phyloP scores from a whole-genome alignment of 1,140 invertebrate species.

The Cepaea nemoralis region DNA sequence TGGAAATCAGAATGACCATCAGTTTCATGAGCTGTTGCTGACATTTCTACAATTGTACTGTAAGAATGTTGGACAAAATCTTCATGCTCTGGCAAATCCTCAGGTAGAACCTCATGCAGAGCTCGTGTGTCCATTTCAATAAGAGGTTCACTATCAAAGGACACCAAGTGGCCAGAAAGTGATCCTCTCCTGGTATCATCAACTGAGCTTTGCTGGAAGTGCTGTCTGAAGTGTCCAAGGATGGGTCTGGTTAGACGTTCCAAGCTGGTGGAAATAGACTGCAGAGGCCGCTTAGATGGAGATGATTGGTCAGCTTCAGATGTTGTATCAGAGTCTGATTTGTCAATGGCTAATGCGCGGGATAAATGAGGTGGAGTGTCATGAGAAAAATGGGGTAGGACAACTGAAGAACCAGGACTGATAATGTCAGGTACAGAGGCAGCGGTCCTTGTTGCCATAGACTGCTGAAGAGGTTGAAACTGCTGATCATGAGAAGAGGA shows the following conservation, averaged over 20 bases:
- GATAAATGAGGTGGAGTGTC: neutral
- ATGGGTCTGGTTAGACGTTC: conserved; percentile 16
- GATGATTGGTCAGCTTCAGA: conserved; percentile 2
- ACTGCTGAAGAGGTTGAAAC: neutral
- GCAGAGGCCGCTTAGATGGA: neutral
- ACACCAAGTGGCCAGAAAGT: neutral
- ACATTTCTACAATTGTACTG: conserved; percentile 34
- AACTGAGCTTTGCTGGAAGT: neutral
- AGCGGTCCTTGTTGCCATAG: no score
- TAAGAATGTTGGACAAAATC: conserved; percentile 32
- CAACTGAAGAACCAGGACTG: neutral
- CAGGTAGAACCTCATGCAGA: neutral
- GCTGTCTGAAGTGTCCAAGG: neutral
- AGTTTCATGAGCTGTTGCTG: neutral
- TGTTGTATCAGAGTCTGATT: conserved; percentile 20
- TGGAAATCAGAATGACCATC: conserved; percentile 16
- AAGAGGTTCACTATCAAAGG: conserved; percentile 1
- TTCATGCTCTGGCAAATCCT: neutral
- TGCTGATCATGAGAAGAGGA: neutral
- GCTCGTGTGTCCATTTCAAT: neutral
- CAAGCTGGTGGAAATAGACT: conserved; percentile 27
- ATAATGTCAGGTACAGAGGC: neutral
- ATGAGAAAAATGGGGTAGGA: neutral
- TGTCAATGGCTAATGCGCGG: neutral
- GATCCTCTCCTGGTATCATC: neutral